These are phyloP conservation scores for Bryconaethiops microstoma DNA, from an alignment of 2,797 vertebrate species.

Conservation along the genomic window DNA sequence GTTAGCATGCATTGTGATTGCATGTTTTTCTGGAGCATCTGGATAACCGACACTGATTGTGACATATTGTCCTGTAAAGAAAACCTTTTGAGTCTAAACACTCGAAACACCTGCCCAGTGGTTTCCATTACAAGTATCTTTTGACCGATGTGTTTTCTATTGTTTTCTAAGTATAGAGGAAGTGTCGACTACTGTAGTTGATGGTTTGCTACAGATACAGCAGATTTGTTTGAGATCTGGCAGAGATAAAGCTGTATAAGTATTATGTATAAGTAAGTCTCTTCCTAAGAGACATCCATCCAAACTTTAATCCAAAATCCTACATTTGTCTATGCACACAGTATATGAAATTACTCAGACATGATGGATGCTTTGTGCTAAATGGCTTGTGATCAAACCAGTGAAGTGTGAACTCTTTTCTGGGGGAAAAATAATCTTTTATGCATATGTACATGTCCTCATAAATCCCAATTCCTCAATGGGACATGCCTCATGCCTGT, in stretches of 20 bases:
- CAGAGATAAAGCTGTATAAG: too few relatives aligned
- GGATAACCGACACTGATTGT: too few relatives aligned
- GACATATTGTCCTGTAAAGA: neutral
- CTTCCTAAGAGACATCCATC: conserved; percentile 4
- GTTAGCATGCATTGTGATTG: neutral
- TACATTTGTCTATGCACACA: conserved; percentile 3
- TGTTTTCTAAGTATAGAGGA: neutral
- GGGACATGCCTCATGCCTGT: neutral
- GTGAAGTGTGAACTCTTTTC: conserved; percentile 27
- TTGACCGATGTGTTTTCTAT: neutral
- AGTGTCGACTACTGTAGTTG: neutral
- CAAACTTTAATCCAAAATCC: neutral
- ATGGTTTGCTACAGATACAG: neutral
- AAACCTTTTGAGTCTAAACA: neutral
- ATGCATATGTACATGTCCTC: neutral
- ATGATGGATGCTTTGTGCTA: conserved; percentile 16
- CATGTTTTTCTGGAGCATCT: neutral
- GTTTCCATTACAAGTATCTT: neutral
- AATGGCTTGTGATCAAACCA: conserved; percentile 23
- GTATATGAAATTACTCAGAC: conserved; percentile 17
- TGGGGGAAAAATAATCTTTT: conserved; percentile 1
- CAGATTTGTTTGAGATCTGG: neutral
- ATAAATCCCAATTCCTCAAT: neutral
- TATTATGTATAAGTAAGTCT: neutral
- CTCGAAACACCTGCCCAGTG: neutral